Base-by-base conservation (phyloP, 1,140 invertebrate genomes). In the Drosophila truncata region DNA sequence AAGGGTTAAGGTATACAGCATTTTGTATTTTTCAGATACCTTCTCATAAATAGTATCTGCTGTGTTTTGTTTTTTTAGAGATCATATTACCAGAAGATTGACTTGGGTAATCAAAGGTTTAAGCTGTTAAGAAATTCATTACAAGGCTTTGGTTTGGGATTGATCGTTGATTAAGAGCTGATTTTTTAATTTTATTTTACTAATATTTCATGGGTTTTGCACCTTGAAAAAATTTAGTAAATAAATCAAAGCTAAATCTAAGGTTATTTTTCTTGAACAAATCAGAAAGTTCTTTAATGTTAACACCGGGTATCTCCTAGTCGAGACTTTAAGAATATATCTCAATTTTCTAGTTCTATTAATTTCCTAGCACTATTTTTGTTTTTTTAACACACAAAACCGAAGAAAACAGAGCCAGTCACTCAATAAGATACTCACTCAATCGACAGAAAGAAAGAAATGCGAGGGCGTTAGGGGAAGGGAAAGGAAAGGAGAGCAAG, bases 341-440 rank as follows among this genome's bases (percentile, higher is more conserved):
- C 11, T 29, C 4, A 11, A 18, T 16, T 25, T 20, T 64, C 25
- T 41, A n/a, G 31, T 52, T 47, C 8, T 42, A 4, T 35, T 31
- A 16, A 35, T 37, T 49, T 37, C 4, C 11, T 8, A 9, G 8
- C 14, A 39, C 33, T 27, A 20, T 47, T 58, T 41, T 0, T 33
- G 0, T 42, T 44, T 23, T 46, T 23, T 4, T 8, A 46, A 10
- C 33, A 70, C 69, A 60, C 52, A 50, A 75, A 74, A 27, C 33
- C 13, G 13, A 41, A 41, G 18, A 57, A 33, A 64, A 27, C 33
- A 35, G 29, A 54, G 13, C 46, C 66, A 62, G 39, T 71, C 67
- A 67, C 49, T 70, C 62, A 44, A 11, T 25, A 31, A 66, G 49
- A 18, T 35, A 47, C 49, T 71, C 64, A 55, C 33, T 71, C 60